phyloP scores from a whole-genome alignment of 2,113 vertebrate species.

The Podarcis muralis region DNA sequence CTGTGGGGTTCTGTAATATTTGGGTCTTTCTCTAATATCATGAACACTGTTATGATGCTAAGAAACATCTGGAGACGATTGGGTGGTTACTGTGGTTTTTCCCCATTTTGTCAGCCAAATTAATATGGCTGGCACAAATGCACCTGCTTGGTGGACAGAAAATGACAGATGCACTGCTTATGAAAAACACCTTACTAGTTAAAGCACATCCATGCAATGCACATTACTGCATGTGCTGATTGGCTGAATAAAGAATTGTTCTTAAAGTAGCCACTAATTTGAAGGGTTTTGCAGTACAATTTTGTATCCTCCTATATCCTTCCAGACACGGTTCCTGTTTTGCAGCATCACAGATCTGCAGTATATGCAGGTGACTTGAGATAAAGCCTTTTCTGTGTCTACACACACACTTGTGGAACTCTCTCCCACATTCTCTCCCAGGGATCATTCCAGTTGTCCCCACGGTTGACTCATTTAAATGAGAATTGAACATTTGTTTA shows the following conservation, averaged over 20 bases:
- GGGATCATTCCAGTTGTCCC: too few relatives aligned
- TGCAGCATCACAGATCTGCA: background rate
- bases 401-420: too few relatives aligned
- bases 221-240: background rate
- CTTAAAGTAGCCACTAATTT: background rate
- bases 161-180: background rate
- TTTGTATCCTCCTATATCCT: background rate
- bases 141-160: background rate
- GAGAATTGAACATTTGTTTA: too few relatives aligned
- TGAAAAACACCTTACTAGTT: background rate
- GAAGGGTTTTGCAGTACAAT: background rate
- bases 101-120: background rate
- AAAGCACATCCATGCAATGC: background rate
- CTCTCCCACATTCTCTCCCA: too few relatives aligned
- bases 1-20: background rate
- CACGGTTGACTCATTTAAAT: too few relatives aligned
- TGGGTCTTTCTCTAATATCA: background rate
- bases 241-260: background rate
- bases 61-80: background rate
- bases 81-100: background rate
- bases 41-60: background rate
- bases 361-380: background rate
- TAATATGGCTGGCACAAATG: constrained; percentile 1
- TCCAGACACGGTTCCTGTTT: background rate
- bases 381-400: background rate